phyloP scores from a whole-genome alignment of 2,797 vertebrate genomes.

The Microhierax caerulescens region DNA sequence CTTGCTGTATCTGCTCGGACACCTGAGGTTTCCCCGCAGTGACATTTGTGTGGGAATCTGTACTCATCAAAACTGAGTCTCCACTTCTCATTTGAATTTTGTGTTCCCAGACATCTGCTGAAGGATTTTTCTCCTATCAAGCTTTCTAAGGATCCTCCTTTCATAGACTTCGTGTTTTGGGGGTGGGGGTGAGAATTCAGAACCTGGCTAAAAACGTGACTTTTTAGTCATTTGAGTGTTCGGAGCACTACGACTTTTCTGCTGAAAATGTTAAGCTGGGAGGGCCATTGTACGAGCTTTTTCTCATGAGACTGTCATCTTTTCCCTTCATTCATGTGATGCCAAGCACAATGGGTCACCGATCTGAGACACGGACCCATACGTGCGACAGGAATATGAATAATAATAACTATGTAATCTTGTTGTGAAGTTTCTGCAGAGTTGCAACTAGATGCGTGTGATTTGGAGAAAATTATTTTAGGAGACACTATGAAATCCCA shows the following conservation, averaged over 20 bases:
- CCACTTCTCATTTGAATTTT: not conserved
- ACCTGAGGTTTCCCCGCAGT: not conserved
- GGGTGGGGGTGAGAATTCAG: not conserved
- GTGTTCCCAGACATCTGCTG: not conserved
- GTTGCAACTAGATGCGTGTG: not conserved
- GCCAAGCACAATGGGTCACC: not conserved
- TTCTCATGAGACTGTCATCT: not conserved
- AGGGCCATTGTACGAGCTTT: not conserved
- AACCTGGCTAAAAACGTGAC: not conserved
- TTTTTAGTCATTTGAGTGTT: not conserved
- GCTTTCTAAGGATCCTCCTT: not conserved
- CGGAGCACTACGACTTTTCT: not conserved
- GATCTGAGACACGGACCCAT: not conserved
- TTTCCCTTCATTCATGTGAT: not conserved
- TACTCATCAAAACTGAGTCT: not conserved
- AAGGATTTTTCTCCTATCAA: not conserved
- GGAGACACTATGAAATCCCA: not conserved
- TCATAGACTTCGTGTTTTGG: not conserved
- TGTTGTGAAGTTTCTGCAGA: not conserved
- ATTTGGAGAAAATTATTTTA: not conserved
- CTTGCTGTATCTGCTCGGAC: not conserved
- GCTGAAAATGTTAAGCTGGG: not conserved
- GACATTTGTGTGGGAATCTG: not conserved
- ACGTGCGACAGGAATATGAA: not conserved
- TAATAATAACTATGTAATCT: not conserved